Evolutionary conservation across 2,113 vertebrate genomes (phyloP), one percentile per base, ranked within the genome.

Genomic region (Ondatra zibethicus): DNA sequence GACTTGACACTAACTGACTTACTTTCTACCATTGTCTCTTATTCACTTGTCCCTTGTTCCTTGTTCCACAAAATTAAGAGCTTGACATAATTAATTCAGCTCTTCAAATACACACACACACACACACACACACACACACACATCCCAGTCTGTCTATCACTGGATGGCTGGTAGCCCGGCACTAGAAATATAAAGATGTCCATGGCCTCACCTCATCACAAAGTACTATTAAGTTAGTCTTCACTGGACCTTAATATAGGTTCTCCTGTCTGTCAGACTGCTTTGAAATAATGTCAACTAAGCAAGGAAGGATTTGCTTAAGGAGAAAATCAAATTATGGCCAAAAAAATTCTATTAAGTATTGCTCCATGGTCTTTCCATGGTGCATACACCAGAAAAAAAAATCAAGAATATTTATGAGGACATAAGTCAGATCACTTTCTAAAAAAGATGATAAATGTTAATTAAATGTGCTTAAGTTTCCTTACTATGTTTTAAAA

Each of bases 401-500:
- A 92, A 87, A 88, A 86, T 96, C 90, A 29, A 93, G 50, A 89
- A 42, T 94, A 96, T 98, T 97, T 97, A 95, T 95, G 96, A 98
- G 92, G 95, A 98, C 29, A 98, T 95, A 98, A 98, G 96, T 98
- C 97, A 98, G 94, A 98, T 98, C 97, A 97, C 97, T 97, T 98
- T 98, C 95, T 98, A 97, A 98, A 98, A 98, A 98, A 97, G 98
- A 98, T 99, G 98, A 99, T 98, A 99, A 98, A 99, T 99, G 98
- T 97, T 98, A 98, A 98, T 98, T 98, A 98, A 98, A 98, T 98
- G 93, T 98, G 97, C 98, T 98, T 98, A 99, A 99, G 98, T 98
- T 98, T 98, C 98, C 97, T 97, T 94, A 96, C 96, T 98, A 97
- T 98, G 97, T 98, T 98, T 98, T 98, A 98, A 97, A 98, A 98